Percentiles rank a stretch among this genome's conserved stretches.
Conservation (phyloP, 2,113 vertebrate species). For the Thymallus thymallus region DNA sequence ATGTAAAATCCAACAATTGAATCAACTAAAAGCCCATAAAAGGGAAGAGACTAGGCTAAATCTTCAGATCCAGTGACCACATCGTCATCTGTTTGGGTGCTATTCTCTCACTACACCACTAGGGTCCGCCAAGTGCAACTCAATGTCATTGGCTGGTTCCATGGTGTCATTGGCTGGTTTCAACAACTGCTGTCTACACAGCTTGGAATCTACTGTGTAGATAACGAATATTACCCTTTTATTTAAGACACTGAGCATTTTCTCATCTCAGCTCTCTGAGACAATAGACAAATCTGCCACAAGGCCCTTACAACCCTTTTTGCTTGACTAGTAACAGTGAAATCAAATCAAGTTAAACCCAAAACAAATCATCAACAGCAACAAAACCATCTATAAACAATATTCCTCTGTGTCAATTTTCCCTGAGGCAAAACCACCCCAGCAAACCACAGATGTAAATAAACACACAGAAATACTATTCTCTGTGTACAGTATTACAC, state of each 20-base stretch:
- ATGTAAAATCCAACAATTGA: no score
- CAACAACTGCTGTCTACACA: not conserved
- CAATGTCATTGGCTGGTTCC: not conserved
- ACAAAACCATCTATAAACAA: not conserved
- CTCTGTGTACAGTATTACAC: no score
- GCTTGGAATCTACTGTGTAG: not conserved
- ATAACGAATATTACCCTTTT: not conserved
- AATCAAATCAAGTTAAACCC: not conserved
- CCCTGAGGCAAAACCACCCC: constrained; percentile 43
- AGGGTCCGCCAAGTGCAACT: constrained; percentile 23
- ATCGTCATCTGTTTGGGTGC: constrained; percentile 11
- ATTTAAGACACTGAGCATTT: not conserved
- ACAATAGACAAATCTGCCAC: no score
- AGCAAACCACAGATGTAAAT: constrained; percentile 6
- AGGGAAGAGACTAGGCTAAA: no score
- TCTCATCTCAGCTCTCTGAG: no score
- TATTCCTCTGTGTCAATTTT: constrained; percentile 18
- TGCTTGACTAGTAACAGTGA: not conserved
- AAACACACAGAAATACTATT: not conserved
- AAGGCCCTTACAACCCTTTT: no score
- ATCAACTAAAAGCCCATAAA: not conserved
- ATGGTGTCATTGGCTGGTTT: not conserved
- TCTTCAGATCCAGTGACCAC: not conserved
- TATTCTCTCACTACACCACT: constrained; percentile 32
- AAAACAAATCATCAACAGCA: constrained; percentile 4